Evolutionary conservation across 2,797 vertebrate genomes (phyloP).

Genomic region (Falco columbarius): DNA sequence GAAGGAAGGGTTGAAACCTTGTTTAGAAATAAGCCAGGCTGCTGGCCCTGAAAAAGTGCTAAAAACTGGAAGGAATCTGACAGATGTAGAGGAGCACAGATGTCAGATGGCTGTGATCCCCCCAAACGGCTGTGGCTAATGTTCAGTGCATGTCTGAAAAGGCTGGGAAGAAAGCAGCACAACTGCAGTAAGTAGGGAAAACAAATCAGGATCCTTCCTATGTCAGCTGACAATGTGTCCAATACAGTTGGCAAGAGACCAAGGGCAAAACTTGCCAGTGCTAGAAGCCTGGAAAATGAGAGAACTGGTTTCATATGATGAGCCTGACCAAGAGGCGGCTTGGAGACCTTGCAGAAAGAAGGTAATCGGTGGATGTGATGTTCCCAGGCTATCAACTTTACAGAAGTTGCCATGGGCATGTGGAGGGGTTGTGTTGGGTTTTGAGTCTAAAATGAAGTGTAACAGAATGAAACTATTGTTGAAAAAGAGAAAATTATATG

Average conservation of each 20-base stretch:
- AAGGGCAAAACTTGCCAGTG: neutral
- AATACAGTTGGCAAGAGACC: neutral
- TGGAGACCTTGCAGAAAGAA: neutral
- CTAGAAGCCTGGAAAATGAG: neutral
- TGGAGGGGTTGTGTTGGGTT: neutral
- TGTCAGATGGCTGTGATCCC: neutral
- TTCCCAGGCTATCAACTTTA: neutral
- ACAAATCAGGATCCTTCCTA: neutral
- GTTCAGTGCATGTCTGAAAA: neutral
- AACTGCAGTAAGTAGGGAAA: neutral
- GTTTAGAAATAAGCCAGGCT: neutral
- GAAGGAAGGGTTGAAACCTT: neutral
- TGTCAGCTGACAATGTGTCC: neutral
- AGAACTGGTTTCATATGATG: neutral
- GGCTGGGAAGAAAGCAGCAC: neutral
- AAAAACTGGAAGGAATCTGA: neutral
- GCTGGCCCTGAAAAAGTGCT: neutral
- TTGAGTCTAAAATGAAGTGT: neutral
- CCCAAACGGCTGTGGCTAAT: neutral
- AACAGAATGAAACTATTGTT: neutral
- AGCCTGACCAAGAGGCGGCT: neutral
- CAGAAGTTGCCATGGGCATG: neutral
- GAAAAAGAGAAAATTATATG: neutral
- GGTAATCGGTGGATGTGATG: neutral
- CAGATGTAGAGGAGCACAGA: neutral